phyloP scores from a whole-genome alignment of 2,113 vertebrate genomes.

The Promerops cafer region DNA sequence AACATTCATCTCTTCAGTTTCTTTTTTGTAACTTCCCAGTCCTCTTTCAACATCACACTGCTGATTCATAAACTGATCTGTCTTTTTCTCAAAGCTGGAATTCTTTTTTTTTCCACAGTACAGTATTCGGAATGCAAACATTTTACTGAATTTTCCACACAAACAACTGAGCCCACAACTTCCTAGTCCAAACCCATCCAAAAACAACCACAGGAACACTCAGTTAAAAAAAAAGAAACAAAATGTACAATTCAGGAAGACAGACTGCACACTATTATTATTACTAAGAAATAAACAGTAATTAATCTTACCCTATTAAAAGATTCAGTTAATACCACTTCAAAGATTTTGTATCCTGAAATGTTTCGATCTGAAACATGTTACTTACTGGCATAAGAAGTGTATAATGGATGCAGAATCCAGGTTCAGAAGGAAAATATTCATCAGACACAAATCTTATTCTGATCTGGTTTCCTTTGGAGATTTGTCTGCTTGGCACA shows the following conservation, averaged over 20 bases:
- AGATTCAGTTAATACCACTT: background rate
- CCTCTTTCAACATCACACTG: background rate
- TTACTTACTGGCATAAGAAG: slow-evolving; percentile 82
- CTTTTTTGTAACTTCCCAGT: background rate
- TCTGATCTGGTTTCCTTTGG: slow-evolving; percentile 90
- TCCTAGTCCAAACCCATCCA: background rate
- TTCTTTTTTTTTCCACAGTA: background rate
- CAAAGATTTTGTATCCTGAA: background rate
- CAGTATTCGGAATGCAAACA: background rate
- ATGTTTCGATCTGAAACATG: background rate
- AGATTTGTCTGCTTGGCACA: slow-evolving; percentile 79
- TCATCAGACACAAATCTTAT: slow-evolving; percentile 94
- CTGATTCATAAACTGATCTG: background rate
- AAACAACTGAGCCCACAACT: background rate
- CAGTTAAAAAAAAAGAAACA: background rate
- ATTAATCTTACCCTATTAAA: background rate
- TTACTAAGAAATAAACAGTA: background rate
- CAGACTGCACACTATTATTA: background rate
- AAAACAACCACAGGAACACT: background rate
- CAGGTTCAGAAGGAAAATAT: slow-evolving; percentile 93
- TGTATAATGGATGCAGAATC: slow-evolving; percentile 91
- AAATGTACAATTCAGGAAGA: background rate
- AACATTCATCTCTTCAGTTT: background rate
- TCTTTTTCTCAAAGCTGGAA: background rate
- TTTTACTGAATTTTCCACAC: background rate